These are phyloP conservation scores for Callimorpha dominula DNA, from an alignment of 2,888 invertebrate genomes.

Conservation along the genomic window DNA sequence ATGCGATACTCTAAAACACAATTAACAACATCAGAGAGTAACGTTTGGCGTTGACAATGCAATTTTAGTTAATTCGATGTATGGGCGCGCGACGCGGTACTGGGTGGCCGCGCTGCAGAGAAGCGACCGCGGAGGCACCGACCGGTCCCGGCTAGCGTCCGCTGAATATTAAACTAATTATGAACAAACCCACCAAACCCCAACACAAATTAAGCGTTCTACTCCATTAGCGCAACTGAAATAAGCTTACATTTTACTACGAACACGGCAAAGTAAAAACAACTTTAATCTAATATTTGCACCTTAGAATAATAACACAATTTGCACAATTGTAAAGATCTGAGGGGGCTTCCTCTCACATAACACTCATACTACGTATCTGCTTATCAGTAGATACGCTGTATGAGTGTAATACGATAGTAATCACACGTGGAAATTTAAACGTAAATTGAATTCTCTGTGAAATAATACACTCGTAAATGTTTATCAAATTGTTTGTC, in stretches of 20 bases:
- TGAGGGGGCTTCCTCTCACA: background rate
- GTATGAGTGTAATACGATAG: too few relatives aligned
- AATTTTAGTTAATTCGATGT: conserved; percentile 82
- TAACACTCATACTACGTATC: background rate
- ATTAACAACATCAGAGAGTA: conserved; percentile 33
- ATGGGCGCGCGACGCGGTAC: conserved; percentile 47
- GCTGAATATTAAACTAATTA: conserved; percentile 81
- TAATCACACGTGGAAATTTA: conserved; percentile 14
- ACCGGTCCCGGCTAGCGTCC: conserved; percentile 44
- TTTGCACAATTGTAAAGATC: background rate
- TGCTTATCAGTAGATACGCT: background rate
- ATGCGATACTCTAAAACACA: conserved; percentile 14
- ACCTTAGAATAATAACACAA: too few relatives aligned
- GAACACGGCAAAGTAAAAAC: conserved; percentile 11
- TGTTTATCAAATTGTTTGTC: conserved; percentile 44
- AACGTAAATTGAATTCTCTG: conserved; percentile 25
- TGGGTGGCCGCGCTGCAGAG: conserved; percentile 33
- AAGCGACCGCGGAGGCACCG: conserved; percentile 17
- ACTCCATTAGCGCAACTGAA: conserved; percentile 68
- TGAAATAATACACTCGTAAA: conserved; percentile 49
- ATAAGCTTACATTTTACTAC: conserved; percentile 40
- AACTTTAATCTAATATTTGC: background rate
- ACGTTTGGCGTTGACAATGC: conserved; percentile 75
- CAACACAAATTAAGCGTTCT: conserved; percentile 70
- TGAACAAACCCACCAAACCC: conserved; percentile 73